phyloP scores from a whole-genome alignment of 1,140 invertebrate genomes.

The Neotoxoptera formosana region DNA sequence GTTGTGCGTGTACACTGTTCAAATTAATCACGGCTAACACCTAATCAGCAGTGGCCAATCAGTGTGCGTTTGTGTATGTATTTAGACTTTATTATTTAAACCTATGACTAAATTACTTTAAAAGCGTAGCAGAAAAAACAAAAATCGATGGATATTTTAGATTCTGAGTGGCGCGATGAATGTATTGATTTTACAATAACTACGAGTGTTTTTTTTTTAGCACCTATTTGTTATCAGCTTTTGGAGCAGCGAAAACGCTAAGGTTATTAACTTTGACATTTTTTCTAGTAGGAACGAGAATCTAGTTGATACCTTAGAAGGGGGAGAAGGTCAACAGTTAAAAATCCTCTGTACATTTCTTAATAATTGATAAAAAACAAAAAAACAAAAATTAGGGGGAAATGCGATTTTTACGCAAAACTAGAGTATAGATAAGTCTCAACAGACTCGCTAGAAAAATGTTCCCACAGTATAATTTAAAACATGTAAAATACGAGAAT shows the following conservation, averaged over 20 bases:
- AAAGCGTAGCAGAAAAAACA: not conserved
- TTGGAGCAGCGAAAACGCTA: not conserved
- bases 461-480: no score
- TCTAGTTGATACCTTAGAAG: not conserved
- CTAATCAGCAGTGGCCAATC: not conserved
- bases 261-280: not conserved
- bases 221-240: not conserved
- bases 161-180: no score
- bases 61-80: not conserved
- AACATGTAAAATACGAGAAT: no score
- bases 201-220: not conserved
- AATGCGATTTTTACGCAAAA: no score
- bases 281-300: not conserved
- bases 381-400: no score
- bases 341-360: no score
- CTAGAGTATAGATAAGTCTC: no score
- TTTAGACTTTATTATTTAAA: not conserved
- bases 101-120: not conserved
- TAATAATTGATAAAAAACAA: no score
- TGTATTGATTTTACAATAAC: no score
- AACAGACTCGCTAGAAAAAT: no score
- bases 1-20: not conserved
- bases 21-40: not conserved
- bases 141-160: not conserved
- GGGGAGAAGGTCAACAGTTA: no score